Conservation (phyloP, 2,888 invertebrate species). For the Volucella inflata region DNA sequence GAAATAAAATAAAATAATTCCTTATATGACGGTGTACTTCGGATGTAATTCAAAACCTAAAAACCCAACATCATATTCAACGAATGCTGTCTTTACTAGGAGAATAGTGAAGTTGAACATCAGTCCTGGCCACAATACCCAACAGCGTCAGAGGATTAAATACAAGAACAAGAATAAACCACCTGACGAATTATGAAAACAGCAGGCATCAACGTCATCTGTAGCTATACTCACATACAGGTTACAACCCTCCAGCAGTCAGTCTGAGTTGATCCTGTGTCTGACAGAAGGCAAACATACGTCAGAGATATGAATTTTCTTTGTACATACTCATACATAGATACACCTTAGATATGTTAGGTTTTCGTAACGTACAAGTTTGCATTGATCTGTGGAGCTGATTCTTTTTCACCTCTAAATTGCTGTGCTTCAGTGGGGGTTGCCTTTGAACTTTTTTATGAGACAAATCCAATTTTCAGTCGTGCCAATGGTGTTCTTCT, state of each 20-base stretch:
- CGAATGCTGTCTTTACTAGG: slow-evolving; percentile 3
- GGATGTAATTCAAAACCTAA: neutral
- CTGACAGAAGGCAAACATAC: slow-evolving; percentile 21
- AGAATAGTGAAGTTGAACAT: slow-evolving; percentile 1
- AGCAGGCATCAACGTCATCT: slow-evolving; percentile 12
- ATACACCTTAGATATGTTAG: neutral
- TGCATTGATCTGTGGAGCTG: slow-evolving; percentile 10
- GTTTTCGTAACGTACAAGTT: slow-evolving; percentile 10
- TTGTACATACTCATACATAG: neutral
- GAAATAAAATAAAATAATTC: neutral
- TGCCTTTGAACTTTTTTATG: slow-evolving; percentile 12
- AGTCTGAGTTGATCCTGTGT: slow-evolving; percentile 21
- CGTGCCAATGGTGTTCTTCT: neutral
- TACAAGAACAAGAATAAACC: slow-evolving; percentile 5
- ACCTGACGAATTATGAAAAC: slow-evolving; percentile 35
- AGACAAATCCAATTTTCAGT: slow-evolving; percentile 1
- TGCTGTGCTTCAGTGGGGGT: neutral
- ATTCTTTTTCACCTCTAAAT: neutral
- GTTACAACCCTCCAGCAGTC: neutral
- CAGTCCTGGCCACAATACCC: neutral
- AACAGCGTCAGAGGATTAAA: slow-evolving; percentile 8
- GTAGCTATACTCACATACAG: neutral
- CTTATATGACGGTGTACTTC: neutral
- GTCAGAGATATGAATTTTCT: neutral
- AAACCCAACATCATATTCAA: slow-evolving; percentile 14